These are phyloP conservation scores for Leptobrachium leishanense DNA, from an alignment of 2,113 vertebrate species.

Conservation along the genomic window DNA sequence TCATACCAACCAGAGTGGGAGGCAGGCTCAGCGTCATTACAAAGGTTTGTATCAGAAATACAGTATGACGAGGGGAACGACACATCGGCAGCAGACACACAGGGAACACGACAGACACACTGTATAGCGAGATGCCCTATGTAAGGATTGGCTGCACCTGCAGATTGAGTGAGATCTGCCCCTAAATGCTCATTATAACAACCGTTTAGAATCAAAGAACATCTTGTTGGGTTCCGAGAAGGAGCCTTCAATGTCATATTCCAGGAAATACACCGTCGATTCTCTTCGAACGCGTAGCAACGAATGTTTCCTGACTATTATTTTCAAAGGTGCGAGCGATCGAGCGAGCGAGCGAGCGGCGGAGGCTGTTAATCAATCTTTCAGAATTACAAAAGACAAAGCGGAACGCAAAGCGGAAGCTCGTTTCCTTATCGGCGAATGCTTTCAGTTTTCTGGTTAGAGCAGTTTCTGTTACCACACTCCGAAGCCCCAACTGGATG, in stretches of 20 bases:
- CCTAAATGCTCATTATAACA: neutral
- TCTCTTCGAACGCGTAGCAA: neutral
- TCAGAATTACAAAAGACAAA: neutral
- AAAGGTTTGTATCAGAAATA: too few relatives aligned
- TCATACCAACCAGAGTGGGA: too few relatives aligned
- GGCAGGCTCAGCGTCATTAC: too few relatives aligned
- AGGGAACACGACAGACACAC: too few relatives aligned
- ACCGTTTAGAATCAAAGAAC: neutral
- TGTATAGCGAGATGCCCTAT: too few relatives aligned
- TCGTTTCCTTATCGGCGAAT: constrained; percentile 60
- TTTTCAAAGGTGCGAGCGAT: neutral
- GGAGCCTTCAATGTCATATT: neutral
- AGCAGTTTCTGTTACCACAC: constrained; percentile 73
- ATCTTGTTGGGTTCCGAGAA: constrained; percentile 8
- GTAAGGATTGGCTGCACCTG: too few relatives aligned
- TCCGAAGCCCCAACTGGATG: constrained; percentile 68
- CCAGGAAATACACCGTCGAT: constrained; percentile 8
- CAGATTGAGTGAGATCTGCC: too few relatives aligned
- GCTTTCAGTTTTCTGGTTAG: constrained; percentile 75
- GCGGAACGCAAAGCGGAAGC: constrained; percentile 1
- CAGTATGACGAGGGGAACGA: too few relatives aligned
- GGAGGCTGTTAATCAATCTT: neutral
- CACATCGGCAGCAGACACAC: too few relatives aligned
- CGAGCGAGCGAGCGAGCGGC: neutral
- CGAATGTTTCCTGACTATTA: neutral